phyloP scores from a whole-genome alignment of 2,113 vertebrate genomes.

The Gasterosteus nipponicus region DNA sequence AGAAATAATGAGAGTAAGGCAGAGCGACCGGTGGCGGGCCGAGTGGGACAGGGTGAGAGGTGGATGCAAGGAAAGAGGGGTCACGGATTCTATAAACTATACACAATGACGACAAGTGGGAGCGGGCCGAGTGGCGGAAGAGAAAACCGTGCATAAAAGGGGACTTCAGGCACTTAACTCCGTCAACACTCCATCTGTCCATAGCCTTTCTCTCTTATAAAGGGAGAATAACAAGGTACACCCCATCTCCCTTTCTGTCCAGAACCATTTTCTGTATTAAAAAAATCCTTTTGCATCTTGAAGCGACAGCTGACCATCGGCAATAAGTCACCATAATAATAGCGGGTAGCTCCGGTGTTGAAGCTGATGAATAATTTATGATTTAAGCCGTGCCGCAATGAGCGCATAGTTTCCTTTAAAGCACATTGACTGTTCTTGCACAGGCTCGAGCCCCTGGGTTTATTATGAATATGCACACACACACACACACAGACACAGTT shows the following conservation, averaged over 20 bases:
- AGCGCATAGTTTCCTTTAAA: conserved; percentile 64
- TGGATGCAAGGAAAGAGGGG: conserved; percentile 40
- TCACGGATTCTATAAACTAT: not conserved
- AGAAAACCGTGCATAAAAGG: not conserved
- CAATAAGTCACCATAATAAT: conserved; percentile 45
- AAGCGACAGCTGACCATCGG: conserved; percentile 59
- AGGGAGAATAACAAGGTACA: conserved; percentile 34
- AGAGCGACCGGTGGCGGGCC: not conserved
- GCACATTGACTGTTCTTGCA: conserved; percentile 61
- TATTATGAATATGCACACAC: conserved; percentile 49
- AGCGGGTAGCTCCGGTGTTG: conserved; percentile 56
- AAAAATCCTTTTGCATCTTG: not conserved
- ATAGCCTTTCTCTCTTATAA: conserved; percentile 37
- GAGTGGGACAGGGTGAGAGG: conserved; percentile 10
- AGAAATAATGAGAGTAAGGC: conserved; percentile 56
- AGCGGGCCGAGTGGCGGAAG: not conserved
- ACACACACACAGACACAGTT: conserved; percentile 2
- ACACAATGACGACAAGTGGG: conserved; percentile 27
- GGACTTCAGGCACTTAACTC: conserved; percentile 14
- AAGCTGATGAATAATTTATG: conserved; percentile 78
- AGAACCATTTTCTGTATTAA: conserved; percentile 9
- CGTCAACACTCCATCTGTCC: conserved; percentile 27
- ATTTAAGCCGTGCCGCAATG: conserved; percentile 58
- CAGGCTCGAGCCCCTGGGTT: conserved; percentile 51
- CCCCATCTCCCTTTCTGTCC: not conserved